Evolutionary conservation across 2,113 vertebrate species (phyloP), one percentile per base, ranked within the genome.

Genomic region (Antennarius striatus): DNA sequence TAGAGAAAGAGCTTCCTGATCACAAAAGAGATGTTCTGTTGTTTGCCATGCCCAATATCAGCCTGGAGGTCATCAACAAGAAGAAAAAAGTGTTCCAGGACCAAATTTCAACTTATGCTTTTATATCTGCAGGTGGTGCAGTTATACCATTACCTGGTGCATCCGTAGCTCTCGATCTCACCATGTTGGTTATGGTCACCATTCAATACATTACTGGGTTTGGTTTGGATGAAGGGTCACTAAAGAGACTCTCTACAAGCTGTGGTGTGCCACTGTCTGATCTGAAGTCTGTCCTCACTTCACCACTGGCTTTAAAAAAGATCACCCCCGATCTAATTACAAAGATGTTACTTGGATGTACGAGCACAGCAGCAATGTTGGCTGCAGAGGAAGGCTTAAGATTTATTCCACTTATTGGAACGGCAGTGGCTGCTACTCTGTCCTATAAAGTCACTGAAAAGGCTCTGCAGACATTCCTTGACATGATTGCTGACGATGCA

Each of bases 1-100:
- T 80, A 0, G 30, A 64, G 42, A 30, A 3, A 57, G 77, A 80
- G 10, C 73, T 83, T 60, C 77, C 73, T 57, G 42, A 3, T 29
- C 73, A 53, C 28, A 71, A 79, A 61, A 71, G 16, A 2, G 0
- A 64, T 6, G 36, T 4, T 67, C 32, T 74, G 6, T 39, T 63
- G 46, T 10, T 43, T 0, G 52, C 30, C 15, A 16, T 68, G n/a
- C 58, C 42, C 16, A 74, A 45, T 5, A 2, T 59, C 43, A 69
- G 3, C 43, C 16, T 13, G 11, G 15, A 49, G 17, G 28, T 70
- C 9, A 70, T 76, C 29, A 56, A 17, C 1, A 70, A 63, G 29
- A 73, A 80, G 51, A 79, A 73, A 30, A 1, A 69, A 8, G 22
- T 6, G 42, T 74, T 75, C 3, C 14, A 59, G 8, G 0, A 2